These are phyloP conservation scores for Acromyrmex charruanus DNA, from an alignment of 1,140 invertebrate genomes.

Conservation along the genomic window DNA sequence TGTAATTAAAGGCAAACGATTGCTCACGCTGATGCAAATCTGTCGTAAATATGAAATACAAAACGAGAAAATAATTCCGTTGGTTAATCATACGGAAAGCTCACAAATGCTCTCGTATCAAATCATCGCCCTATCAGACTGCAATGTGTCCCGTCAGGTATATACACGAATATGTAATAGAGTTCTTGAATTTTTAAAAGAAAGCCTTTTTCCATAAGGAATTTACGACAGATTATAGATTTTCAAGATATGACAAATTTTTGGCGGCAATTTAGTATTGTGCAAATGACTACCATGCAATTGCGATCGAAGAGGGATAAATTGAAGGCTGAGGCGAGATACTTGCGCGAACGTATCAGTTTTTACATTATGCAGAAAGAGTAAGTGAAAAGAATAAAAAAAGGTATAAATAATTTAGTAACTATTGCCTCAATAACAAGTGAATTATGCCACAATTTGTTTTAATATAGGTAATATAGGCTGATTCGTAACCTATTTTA, in stretches of 20 bases:
- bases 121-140: not conserved
- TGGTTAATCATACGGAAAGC: not conserved
- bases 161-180: not conserved
- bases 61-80: constrained; percentile 76
- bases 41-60: constrained; percentile 81
- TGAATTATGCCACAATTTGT: not conserved
- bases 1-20: constrained; percentile 47
- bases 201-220: not conserved
- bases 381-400: constrained; percentile 16
- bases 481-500: not conserved
- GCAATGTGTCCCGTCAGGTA: not conserved
- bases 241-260: constrained; percentile 59
- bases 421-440: not conserved
- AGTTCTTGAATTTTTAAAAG: constrained; percentile 13
- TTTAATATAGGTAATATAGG: not conserved
- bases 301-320: constrained; percentile 60
- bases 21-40: constrained; percentile 68
- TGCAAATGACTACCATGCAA: constrained; percentile 47
- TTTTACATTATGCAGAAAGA: constrained; percentile 37
- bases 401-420: constrained; percentile 27
- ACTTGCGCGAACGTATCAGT: constrained; percentile 62
- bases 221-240: constrained; percentile 61
- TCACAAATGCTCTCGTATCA: not conserved
- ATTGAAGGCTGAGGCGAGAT: constrained; percentile 50
- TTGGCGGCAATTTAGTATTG: constrained; percentile 69